Evolutionary conservation across 1,140 invertebrate species (phyloP), one percentile per base, ranked within the genome.

Genomic region (Drosophila erecta): DNA sequence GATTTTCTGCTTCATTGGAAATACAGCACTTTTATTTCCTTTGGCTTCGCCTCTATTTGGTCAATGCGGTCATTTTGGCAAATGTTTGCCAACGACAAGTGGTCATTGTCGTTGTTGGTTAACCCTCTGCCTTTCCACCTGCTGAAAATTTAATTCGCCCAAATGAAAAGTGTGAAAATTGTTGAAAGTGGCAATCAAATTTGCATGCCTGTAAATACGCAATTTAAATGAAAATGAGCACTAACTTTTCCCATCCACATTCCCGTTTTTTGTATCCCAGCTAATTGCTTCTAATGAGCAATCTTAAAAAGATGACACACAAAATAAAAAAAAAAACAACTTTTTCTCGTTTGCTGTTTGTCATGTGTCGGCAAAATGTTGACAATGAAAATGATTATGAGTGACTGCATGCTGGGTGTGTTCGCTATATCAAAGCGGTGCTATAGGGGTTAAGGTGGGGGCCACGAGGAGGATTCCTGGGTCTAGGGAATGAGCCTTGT

Each of bases 311-410:
- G 69, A 76, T 76, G 72, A 76, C 72, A 64, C 64, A 66, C 40
- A 35, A 59, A 54, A 59, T 76, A 41, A 57, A 59, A 54, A 55
- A 70, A 50, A 41, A 57, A 51, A 50, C 51, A 73, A 51, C 50
- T 73, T 62, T 77, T 77, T 76, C 53, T 56, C 73, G 54, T 77
- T 76, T 77, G 60, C 35, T 66, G 76, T 66, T 79, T 84, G 81
- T 84, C 81, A 85, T 81, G 74, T 86, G 81, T 87, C 76, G 66
- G 81, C 81, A 85, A 80, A 84, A 84, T 84, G 81, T 83, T 79
- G 76, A 87, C 79, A 87, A 87, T 87, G 83, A 81, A 87, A 87
- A 87, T 87, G 83, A 87, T 87, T 87, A 87, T 87, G 79, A 86
- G 61, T 75, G 81, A 79, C 79, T 87, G 61, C 57, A 67, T 43